Base-by-base conservation (phyloP, 2,888 invertebrate species). In the Yponomeuta plumbellus region DNA sequence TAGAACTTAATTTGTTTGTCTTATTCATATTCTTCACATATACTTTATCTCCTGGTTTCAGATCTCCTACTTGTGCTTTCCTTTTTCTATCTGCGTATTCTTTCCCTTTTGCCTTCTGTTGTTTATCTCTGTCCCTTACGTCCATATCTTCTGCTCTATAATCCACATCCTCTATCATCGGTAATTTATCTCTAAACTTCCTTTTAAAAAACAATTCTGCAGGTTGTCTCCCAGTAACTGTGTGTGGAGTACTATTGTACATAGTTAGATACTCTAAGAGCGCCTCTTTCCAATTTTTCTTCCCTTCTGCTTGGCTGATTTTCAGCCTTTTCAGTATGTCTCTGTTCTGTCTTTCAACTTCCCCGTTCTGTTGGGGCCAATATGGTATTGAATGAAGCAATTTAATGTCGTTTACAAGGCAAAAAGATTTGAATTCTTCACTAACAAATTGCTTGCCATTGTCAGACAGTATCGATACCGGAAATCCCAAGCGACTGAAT, bases 281-380 rank as follows among this genome's bases (percentile, higher is more conserved):
- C n/a, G 65, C 61, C 21, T 68, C 68, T 62, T 68, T 66, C 63
- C 66, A 23, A 34, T 73, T 66, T 34, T 13, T 58, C 52, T 71
- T 73, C n/a, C n/a, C n/a, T 58, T 72, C 70, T 1, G 1, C 10
- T 11, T 64, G 34, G 10, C 71, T 62, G 0, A 77, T 76, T 21
- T 69, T 71, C 0, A 76, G 59, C 0, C 75, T 63, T 62, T 77
- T 75, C 3, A 75, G 0, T 0, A 75, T 75, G 44, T 74, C 73
- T 4, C 75, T 5, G 20, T 77, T 76, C 66, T 76, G 75, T 0
- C 75, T 26, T 26, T 77, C 74, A 0, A 77, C 74, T 62, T 76
- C 74, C 0, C 75, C 75, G 58, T 74, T 75, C 56, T 61, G 61
- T 67, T 75, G 75, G 0, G 75, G 75, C 73, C 74, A 75, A 20